Percentiles rank a stretch among this genome's conserved stretches.
These are phyloP conservation scores for Drosophila lacicola DNA, from an alignment of 2,888 invertebrate species.

Conservation along the genomic window DNA sequence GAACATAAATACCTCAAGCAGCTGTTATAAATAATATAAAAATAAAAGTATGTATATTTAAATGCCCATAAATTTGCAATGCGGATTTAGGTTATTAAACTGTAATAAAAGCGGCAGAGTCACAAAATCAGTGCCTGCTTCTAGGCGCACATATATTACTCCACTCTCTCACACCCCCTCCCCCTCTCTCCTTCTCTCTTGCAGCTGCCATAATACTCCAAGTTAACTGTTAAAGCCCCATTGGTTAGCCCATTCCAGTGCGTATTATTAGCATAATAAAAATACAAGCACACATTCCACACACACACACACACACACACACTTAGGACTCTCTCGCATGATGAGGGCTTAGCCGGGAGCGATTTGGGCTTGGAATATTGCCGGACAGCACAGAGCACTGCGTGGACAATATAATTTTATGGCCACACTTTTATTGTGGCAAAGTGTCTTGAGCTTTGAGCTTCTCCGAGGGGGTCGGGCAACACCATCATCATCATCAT, in stretches of 20 bases:
- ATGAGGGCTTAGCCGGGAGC: slow-evolving; percentile 41
- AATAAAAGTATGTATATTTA: slow-evolving; percentile 61
- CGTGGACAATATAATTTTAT: slow-evolving; percentile 80
- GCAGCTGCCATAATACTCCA: slow-evolving; percentile 45
- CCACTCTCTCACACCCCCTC: not conserved
- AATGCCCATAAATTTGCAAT: slow-evolving; percentile 76
- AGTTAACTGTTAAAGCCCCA: slow-evolving; percentile 70
- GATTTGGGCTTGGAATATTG: slow-evolving; percentile 38
- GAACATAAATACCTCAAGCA: slow-evolving; percentile 61
- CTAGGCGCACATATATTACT: slow-evolving; percentile 60
- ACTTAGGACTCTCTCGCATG: slow-evolving; percentile 16
- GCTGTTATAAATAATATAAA: slow-evolving; percentile 72
- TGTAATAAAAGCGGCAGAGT: slow-evolving; percentile 63
- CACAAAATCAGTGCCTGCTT: slow-evolving; percentile 77
- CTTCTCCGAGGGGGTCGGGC: slow-evolving; percentile 28
- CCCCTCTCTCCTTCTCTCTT: slow-evolving; percentile 3
- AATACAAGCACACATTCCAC: slow-evolving; percentile 65
- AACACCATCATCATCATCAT: slow-evolving; percentile 35
- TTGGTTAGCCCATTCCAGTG: slow-evolving; percentile 66
- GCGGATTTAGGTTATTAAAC: slow-evolving; percentile 71
- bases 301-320: slow-evolving; percentile 21
- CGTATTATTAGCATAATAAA: slow-evolving; percentile 84
- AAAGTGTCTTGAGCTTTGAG: slow-evolving; percentile 67
- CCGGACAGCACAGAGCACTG: slow-evolving; percentile 46
- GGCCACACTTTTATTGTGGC: slow-evolving; percentile 74